Conservation (phyloP, 2,797 vertebrate genomes). For the Falco biarmicus region DNA sequence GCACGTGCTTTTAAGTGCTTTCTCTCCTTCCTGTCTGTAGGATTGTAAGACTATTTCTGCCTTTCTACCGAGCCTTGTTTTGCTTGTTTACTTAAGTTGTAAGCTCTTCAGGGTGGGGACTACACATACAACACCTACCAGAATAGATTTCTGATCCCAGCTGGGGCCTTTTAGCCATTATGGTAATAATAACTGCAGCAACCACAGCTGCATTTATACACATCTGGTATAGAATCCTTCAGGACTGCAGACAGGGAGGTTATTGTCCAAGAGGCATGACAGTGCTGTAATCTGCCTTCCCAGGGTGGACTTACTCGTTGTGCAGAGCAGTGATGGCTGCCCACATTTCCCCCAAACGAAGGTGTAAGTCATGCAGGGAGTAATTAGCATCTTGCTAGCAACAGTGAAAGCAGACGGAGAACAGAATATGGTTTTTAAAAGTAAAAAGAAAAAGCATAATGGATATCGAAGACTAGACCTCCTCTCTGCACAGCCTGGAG, state of each 20-base stretch:
- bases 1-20: conserved; percentile 28
- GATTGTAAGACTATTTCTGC: neutral
- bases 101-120: conserved; percentile 28
- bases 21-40: neutral
- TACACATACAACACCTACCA: conserved; percentile 32
- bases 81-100: conserved; percentile 21
- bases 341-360: neutral
- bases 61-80: neutral
- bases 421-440: neutral
- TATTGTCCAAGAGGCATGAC: neutral
- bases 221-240: conserved; percentile 46
- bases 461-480: neutral
- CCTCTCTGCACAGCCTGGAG: neutral
- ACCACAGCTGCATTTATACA: conserved; percentile 42
- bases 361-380: neutral
- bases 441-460: neutral
- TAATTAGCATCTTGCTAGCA: neutral
- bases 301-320: neutral
- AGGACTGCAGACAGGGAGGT: conserved; percentile 28
- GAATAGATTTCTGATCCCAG: conserved; percentile 43
- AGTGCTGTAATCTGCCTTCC: conserved; percentile 11
- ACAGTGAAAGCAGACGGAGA: neutral
- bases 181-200: conserved; percentile 13
- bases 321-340: neutral
- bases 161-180: conserved; percentile 1